Percentiles rank a stretch among this genome's conserved stretches.
Evolutionary conservation across 2,113 vertebrate species (phyloP).

Genomic region (Onychorhynchus coronatus): DNA sequence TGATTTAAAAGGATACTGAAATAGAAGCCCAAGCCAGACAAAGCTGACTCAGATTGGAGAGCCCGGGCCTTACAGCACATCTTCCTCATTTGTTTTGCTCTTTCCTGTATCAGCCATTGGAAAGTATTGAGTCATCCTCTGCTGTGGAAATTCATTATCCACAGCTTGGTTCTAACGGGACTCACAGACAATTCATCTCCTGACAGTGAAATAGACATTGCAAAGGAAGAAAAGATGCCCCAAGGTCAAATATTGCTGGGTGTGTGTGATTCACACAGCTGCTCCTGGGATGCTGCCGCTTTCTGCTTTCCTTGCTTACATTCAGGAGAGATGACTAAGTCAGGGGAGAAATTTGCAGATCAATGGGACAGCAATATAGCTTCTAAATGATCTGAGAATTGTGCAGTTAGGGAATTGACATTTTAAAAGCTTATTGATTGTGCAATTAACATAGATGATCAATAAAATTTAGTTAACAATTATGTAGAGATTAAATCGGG

Average conservation of each 20-base stretch:
- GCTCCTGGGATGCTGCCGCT: neutral
- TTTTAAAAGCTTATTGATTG: conserved; percentile 1
- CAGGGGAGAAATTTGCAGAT: neutral
- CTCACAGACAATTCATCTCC: neutral
- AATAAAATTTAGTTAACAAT: conserved; percentile 6
- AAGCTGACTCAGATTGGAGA: neutral
- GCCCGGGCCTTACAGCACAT: neutral
- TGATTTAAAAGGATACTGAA: neutral
- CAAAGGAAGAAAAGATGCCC: neutral
- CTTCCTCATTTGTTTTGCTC: neutral
- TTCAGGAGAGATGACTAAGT: neutral
- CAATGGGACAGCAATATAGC: neutral
- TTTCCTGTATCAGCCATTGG: neutral
- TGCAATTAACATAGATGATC: neutral
- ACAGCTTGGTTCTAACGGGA: neutral
- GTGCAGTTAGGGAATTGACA: neutral
- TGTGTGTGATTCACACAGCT: neutral
- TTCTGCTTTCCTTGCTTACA: neutral
- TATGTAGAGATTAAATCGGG: neutral
- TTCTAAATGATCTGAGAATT: neutral
- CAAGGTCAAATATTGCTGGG: neutral
- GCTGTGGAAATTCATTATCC: neutral
- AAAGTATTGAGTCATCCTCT: neutral
- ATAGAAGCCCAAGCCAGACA: neutral
- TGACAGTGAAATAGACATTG: neutral